These are phyloP conservation scores for Proales similis DNA, from an alignment of 1,140 invertebrate genomes.

Conservation along the genomic window DNA sequence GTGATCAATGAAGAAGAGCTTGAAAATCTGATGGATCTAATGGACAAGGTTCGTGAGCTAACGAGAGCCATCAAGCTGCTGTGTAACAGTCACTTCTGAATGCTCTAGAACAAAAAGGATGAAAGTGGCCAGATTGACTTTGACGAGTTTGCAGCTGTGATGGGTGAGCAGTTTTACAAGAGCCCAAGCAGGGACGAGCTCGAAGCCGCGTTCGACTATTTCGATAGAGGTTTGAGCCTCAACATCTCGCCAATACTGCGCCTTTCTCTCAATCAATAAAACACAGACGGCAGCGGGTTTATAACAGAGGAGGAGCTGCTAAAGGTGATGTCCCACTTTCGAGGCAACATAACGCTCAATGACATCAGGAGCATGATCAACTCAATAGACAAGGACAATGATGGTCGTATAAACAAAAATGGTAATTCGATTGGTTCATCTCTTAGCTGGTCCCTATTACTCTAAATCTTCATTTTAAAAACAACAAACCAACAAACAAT, in stretches of 20 bases:
- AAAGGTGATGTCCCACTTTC: background rate
- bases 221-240: constrained; percentile 9
- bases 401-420: constrained; percentile 10
- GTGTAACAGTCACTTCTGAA: too few relatives aligned
- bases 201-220: constrained; percentile 25
- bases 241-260: too few relatives aligned
- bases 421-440: too few relatives aligned
- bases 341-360: background rate
- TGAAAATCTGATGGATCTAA: background rate
- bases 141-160: constrained; percentile 23
- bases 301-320: constrained; percentile 22
- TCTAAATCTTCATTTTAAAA: too few relatives aligned
- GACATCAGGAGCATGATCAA: constrained; percentile 7
- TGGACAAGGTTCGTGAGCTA: too few relatives aligned
- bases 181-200: background rate
- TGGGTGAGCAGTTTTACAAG: constrained; percentile 20
- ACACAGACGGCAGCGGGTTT: constrained; percentile 19
- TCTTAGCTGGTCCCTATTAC: too few relatives aligned
- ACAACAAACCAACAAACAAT: too few relatives aligned
- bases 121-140: constrained; percentile 12
- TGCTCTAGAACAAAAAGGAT: too few relatives aligned
- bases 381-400: constrained; percentile 7
- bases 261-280: background rate
- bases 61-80: too few relatives aligned
- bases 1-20: background rate